phyloP scores from a whole-genome alignment of 2,888 invertebrate species.

The Trichopria drosophilae region DNA sequence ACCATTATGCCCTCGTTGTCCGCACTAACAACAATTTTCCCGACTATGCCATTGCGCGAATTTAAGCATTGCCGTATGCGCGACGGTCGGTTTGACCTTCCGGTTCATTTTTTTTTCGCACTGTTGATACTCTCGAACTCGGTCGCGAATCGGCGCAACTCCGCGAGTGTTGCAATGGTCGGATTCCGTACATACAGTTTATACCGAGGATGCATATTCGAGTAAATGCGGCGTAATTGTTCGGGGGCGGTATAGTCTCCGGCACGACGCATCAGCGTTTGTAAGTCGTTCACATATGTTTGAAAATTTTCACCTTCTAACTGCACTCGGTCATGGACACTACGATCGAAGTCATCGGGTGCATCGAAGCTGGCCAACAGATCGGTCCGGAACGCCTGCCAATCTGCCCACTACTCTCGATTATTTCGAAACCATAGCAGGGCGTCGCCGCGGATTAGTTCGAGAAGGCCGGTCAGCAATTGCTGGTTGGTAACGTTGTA shows the following conservation, averaged over 20 bases:
- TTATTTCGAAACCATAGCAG: constrained; percentile 17
- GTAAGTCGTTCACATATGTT: neutral
- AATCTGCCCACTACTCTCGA: neutral
- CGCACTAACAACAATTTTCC: too few relatives aligned
- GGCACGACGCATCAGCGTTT: constrained; percentile 6
- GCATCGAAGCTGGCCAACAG: neutral
- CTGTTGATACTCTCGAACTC: constrained; percentile 7
- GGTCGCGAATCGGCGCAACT: neutral
- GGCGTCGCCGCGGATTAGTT: too few relatives aligned
- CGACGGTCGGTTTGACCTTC: too few relatives aligned
- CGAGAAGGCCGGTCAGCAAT: neutral
- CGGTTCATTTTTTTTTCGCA: too few relatives aligned
- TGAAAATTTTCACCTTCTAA: neutral
- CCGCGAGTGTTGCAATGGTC: too few relatives aligned
- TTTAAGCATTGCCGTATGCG: too few relatives aligned
- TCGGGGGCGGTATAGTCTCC: neutral
- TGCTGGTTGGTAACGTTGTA: neutral
- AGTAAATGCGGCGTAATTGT: neutral
- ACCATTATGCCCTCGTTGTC: too few relatives aligned
- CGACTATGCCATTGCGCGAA: too few relatives aligned
- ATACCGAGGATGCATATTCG: constrained; percentile 12
- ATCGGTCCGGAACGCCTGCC: neutral
- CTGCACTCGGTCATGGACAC: too few relatives aligned
- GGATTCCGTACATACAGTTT: neutral
- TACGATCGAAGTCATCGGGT: constrained; percentile 1